A percentile compares a stretch with the other conserved stretches of the same genome.
phyloP scores from a whole-genome alignment of 2,113 vertebrate species.

The Urocynchramus pylzowi region DNA sequence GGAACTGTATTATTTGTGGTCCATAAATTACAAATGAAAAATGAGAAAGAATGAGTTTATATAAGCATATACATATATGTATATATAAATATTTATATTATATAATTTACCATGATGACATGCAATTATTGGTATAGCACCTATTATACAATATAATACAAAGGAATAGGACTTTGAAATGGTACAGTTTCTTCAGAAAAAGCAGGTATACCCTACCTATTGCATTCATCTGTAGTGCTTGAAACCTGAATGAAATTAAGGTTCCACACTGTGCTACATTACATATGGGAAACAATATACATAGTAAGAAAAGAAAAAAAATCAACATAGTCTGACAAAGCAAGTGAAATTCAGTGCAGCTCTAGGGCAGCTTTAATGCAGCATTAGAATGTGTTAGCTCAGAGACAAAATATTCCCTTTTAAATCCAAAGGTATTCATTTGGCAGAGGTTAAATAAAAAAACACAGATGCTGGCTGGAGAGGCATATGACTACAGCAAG shows the following conservation, averaged over 20 bases:
- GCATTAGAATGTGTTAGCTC: constrained; percentile 70
- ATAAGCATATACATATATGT: constrained; percentile 72
- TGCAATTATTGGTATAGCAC: constrained; percentile 81
- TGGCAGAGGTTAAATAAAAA: constrained; percentile 74
- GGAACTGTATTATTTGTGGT: constrained; percentile 52
- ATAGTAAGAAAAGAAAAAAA: constrained; percentile 42
- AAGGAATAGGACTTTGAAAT: constrained; percentile 70
- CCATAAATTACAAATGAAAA: constrained; percentile 75
- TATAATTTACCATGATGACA: constrained; percentile 81
- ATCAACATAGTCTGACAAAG: constrained; percentile 64
- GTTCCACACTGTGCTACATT: constrained; percentile 74
- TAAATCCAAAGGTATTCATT: constrained; percentile 67
- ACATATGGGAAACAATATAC: constrained; percentile 63
- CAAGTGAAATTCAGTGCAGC: constrained; percentile 72
- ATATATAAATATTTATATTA: constrained; percentile 81
- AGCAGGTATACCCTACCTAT: constrained; percentile 69
- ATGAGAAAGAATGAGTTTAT: constrained; percentile 68
- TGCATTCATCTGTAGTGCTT: constrained; percentile 75
- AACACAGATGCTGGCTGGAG: constrained; percentile 72
- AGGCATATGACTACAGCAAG: constrained; percentile 73
- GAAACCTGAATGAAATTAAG: constrained; percentile 70
- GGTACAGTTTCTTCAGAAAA: constrained; percentile 71
- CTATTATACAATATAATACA: constrained; percentile 90
- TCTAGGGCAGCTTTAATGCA: constrained; percentile 73
- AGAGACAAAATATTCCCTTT: constrained; percentile 66